A percentile compares a stretch with the other conserved stretches of the same genome.
These are phyloP conservation scores for Eupithecia insigniata DNA, from an alignment of 2,888 invertebrate genomes.

Conservation along the genomic window DNA sequence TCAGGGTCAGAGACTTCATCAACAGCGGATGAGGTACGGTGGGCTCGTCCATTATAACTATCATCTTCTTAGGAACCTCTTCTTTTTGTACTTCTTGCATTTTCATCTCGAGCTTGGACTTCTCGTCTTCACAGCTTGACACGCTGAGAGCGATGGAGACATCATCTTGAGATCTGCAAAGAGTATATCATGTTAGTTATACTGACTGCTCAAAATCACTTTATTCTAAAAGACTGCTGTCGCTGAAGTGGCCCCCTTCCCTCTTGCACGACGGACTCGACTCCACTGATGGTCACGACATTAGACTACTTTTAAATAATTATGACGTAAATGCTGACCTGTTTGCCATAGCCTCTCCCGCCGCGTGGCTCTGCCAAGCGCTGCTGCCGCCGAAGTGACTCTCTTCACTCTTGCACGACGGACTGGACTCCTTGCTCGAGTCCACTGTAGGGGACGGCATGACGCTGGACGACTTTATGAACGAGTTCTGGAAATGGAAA, in stretches of 20 bases:
- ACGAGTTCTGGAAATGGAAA: conserved; percentile 68
- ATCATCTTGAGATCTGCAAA: conserved; percentile 79
- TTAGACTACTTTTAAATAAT: no score
- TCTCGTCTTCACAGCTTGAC: conserved; percentile 81
- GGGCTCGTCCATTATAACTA: conserved; percentile 75
- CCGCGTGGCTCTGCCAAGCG: conserved; percentile 79
- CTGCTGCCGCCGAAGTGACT: conserved; percentile 77
- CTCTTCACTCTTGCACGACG: conserved; percentile 81
- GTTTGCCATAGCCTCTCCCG: conserved; percentile 82
- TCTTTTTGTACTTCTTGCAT: conserved; percentile 49
- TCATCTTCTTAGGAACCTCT: conserved; percentile 72
- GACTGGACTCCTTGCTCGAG: conserved; percentile 82
- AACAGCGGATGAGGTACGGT: conserved; percentile 76
- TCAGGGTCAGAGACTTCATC: conserved; percentile 78
- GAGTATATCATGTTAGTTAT: not conserved
- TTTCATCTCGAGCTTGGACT: conserved; percentile 70
- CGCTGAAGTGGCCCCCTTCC: no score
- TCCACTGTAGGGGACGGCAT: conserved; percentile 73
- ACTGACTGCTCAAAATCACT: no score
- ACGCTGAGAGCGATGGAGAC: conserved; percentile 79
- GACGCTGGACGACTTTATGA: conserved; percentile 74
- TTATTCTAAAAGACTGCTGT: no score
- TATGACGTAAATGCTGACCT: conserved; percentile 58
- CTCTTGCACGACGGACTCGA: no score
- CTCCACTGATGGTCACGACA: no score